Conservation (phyloP, 2,113 vertebrate genomes). For the Sigmodon hispidus region DNA sequence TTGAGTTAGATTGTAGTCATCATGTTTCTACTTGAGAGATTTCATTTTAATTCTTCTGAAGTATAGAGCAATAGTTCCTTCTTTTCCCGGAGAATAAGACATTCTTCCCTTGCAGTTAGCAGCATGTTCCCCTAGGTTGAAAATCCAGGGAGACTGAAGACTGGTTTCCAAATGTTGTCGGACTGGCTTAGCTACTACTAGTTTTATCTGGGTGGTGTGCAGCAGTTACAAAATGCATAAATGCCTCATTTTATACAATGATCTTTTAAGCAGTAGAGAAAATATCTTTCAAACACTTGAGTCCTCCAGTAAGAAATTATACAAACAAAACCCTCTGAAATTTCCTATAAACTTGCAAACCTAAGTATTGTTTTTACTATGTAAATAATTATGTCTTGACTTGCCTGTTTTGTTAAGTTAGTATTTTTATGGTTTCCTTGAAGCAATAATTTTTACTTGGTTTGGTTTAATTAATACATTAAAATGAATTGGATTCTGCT, state of each 20-base stretch:
- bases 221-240: neutral
- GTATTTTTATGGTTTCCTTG: conserved; percentile 37
- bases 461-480: conserved; percentile 23
- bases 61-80: neutral
- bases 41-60: conserved; percentile 44
- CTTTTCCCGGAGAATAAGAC: conserved; percentile 37
- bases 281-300: neutral
- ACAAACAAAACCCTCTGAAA: conserved; percentile 20
- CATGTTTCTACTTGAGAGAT: neutral
- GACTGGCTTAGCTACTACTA: conserved; percentile 48
- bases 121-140: neutral
- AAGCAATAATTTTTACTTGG: conserved; percentile 14
- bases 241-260: conserved; percentile 9
- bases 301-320: neutral
- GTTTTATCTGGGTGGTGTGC: conserved; percentile 48
- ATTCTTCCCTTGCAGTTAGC: neutral
- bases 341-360: conserved; percentile 28
- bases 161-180: conserved; percentile 49
- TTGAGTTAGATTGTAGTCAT: neutral
- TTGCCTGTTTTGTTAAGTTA: conserved; percentile 1
- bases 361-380: conserved; percentile 7
- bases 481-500: conserved; percentile 23
- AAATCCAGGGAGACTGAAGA: neutral
- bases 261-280: neutral
- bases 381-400: neutral